Base-by-base conservation (phyloP, 2,888 invertebrate species). In the Linnaemya vulpina region DNA sequence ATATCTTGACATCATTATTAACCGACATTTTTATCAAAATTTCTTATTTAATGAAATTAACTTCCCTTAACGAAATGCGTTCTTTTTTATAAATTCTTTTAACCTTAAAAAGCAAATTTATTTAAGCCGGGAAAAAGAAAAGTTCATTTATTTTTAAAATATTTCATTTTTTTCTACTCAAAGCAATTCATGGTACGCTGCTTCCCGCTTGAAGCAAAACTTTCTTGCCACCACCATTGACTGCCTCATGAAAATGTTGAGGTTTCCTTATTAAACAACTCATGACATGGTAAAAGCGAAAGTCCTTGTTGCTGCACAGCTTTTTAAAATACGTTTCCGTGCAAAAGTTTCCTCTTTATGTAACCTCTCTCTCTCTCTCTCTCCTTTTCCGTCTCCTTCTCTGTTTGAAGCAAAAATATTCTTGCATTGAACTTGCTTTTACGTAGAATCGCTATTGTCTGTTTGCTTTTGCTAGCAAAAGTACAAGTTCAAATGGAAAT, bases 191-290 rank as follows among this genome's bases (percentile, higher is more conserved):
- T 63, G 9, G 22, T 13, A 10, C 8, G 13, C 40, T 46, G 15
- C 10, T 65, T 65, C 65, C 65, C 46, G 22, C 15, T 55, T 5
- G 3, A 55, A 2, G 5, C n/a, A 46, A 17, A 51, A 67, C 17
- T 51, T 68, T 68, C n/a, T 15, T 25, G 40, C 55, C 22, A 55
- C 20, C 20, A 20, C 8, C 17, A 22, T 11, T 9, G 38, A 0
- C 13, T 49, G 3, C 17, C 8, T 49, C n/a, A 20, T 51, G 20
- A 17, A 40, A 55, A 38, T 13, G 22, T 51, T 63, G 51, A 51
- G 74, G 43, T 55, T 65, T 76, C 53, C 65, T 46, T 76, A 76
- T 65, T 65, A 25, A 60, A 43, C 13, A 65, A 25, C 62, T 51
- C 40, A n/a, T 22, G 35, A 25, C 10, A 17, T 20, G 58, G 58